Evolutionary conservation across 2,888 invertebrate species (phyloP).

Genomic region (Trissoscelio sp.): DNA sequence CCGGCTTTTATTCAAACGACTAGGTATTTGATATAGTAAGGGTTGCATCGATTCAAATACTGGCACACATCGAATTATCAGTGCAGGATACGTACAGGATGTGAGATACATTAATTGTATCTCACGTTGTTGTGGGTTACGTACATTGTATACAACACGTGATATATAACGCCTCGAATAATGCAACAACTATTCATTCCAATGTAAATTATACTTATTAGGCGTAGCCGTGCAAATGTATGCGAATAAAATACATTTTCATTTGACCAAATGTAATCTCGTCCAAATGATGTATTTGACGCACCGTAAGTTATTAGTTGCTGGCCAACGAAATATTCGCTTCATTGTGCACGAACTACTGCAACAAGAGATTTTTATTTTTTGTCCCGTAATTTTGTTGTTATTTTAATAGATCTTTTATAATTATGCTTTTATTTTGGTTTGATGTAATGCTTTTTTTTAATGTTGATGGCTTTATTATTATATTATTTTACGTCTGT

Average conservation of each 20-base stretch:
- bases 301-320: constrained; percentile 38
- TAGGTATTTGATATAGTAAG: constrained; percentile 39
- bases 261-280: constrained; percentile 62
- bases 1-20: constrained; percentile 50
- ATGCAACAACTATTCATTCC: constrained; percentile 68
- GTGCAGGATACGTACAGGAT: constrained; percentile 61
- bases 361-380: background rate
- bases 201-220: constrained; percentile 67
- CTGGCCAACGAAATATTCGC: constrained; percentile 26
- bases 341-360: constrained; percentile 25
- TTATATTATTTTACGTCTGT: no score
- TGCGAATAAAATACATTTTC: constrained; percentile 63
- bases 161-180: constrained; percentile 63
- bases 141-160: constrained; percentile 62
- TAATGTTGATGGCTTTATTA: no score
- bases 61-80: constrained; percentile 62
- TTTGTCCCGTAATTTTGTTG: background rate
- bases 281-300: constrained; percentile 59
- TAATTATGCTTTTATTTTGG: background rate
- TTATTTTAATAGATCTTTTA: background rate
- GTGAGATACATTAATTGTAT: constrained; percentile 69
- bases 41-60: constrained; percentile 29
- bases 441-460: background rate
- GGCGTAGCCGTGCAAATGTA: constrained; percentile 24
- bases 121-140: constrained; percentile 64